These are phyloP conservation scores for Balearica regulorum DNA, from an alignment of 2,797 vertebrate species.

Conservation along the genomic window DNA sequence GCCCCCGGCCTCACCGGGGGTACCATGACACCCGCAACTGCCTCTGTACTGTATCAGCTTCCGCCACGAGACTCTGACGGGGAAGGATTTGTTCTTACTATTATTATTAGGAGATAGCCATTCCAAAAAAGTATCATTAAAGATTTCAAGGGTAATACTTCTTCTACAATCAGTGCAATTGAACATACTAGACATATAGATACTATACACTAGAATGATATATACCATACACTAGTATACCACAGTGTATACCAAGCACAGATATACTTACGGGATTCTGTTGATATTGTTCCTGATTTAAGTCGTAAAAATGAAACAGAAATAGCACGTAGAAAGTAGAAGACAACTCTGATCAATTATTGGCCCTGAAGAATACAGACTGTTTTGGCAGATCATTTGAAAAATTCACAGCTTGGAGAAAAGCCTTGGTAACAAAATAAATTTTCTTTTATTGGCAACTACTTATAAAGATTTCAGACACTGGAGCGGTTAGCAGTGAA, in stretches of 20 bases:
- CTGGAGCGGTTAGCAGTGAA: neutral
- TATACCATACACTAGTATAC: rapidly evolving
- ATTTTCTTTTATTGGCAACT: slow-evolving; percentile 13
- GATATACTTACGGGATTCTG: neutral
- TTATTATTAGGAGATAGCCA: neutral
- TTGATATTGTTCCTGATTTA: neutral
- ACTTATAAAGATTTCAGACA: neutral
- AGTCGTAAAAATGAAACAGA: neutral
- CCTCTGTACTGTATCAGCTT: neutral
- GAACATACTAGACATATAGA: neutral
- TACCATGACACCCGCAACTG: neutral
- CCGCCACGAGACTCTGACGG: rapidly evolving
- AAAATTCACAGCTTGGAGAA: slow-evolving; percentile 28
- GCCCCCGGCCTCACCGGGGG: rapidly evolving
- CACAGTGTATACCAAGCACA: neutral
- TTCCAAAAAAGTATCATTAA: neutral
- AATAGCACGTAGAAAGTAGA: neutral
- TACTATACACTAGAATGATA: neutral
- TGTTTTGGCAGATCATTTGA: slow-evolving; percentile 15
- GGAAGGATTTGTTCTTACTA: rapidly evolving
- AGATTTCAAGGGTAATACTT: neutral
- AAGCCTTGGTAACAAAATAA: neutral
- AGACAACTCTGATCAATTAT: neutral
- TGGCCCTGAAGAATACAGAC: neutral
- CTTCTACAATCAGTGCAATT: neutral